Evolutionary conservation across 92 coral and sea anemone species (phyloP).

Genomic region (Phenganax subtilis): DNA sequence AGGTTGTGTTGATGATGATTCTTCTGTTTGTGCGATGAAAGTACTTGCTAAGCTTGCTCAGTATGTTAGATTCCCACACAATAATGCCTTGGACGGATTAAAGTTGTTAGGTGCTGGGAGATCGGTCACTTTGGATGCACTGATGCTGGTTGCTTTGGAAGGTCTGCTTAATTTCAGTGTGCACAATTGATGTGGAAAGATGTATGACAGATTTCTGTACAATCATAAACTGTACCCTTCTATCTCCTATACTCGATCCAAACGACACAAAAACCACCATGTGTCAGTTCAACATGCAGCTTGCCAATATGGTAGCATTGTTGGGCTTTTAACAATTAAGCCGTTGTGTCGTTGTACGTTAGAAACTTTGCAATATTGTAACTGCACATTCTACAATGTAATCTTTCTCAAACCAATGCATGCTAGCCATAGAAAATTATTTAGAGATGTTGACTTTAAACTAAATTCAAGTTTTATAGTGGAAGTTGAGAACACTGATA

Average conservation of each 20-base stretch:
- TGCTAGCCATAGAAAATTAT: too few relatives aligned
- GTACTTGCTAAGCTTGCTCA: not conserved
- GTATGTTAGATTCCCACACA: not conserved
- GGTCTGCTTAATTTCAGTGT: not conserved
- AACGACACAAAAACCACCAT: not conserved
- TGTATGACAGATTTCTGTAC: slow-evolving; percentile 1
- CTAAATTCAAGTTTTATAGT: too few relatives aligned
- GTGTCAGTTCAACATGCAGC: not conserved
- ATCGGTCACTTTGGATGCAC: slow-evolving; percentile 1
- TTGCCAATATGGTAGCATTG: not conserved
- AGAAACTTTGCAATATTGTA: too few relatives aligned
- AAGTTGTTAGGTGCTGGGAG: not conserved
- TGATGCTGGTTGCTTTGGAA: not conserved
- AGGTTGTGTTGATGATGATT: not conserved
- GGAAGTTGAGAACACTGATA: too few relatives aligned
- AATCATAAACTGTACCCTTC: slow-evolving; percentile 15
- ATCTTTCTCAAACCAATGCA: too few relatives aligned
- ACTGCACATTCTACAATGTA: too few relatives aligned
- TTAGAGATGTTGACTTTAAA: too few relatives aligned
- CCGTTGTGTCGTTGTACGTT: too few relatives aligned
- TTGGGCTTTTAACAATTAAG: too few relatives aligned
- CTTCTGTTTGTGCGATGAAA: slow-evolving; percentile 1
- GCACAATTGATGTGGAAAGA: not conserved
- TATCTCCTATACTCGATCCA: not conserved
- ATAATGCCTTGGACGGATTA: slow-evolving; percentile 6